Percentiles rank a stretch among this genome's conserved stretches.
Conservation (phyloP, 2,113 vertebrate genomes). For the Perca schrenkii region DNA sequence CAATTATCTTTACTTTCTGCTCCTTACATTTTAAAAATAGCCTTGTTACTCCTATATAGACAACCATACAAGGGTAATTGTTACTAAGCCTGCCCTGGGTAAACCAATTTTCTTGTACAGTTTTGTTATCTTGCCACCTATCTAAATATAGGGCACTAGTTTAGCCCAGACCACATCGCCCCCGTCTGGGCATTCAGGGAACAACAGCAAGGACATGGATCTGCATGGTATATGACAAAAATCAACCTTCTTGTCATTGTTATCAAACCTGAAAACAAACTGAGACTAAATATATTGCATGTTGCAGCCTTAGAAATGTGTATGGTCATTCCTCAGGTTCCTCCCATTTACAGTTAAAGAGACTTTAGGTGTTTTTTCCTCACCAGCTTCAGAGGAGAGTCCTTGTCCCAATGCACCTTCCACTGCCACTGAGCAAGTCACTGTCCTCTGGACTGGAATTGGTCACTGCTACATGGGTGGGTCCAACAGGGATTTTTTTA, state of each 20-base stretch:
- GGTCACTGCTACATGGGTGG: too few relatives aligned
- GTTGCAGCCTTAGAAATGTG: not conserved
- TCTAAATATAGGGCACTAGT: too few relatives aligned
- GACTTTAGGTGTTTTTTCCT: not conserved
- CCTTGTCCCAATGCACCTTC: not conserved
- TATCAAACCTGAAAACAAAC: not conserved
- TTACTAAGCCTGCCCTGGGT: too few relatives aligned
- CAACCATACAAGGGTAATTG: too few relatives aligned
- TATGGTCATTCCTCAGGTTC: not conserved
- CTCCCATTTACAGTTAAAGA: not conserved
- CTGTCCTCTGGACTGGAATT: not conserved
- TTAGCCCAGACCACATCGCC: conserved; percentile 24
- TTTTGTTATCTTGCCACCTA: too few relatives aligned
- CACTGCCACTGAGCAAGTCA: not conserved
- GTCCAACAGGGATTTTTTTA: not conserved
- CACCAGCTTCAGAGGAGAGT: too few relatives aligned
- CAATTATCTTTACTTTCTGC: too few relatives aligned
- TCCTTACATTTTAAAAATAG: too few relatives aligned
- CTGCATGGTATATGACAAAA: not conserved
- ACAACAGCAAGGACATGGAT: conserved; percentile 7
- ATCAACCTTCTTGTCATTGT: not conserved
- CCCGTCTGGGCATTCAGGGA: conserved; percentile 31
- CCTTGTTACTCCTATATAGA: too few relatives aligned
- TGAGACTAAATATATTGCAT: not conserved
- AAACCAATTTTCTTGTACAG: too few relatives aligned